Conservation (phyloP, 2,113 vertebrate genomes). For the Thalassoma bifasciatum region DNA sequence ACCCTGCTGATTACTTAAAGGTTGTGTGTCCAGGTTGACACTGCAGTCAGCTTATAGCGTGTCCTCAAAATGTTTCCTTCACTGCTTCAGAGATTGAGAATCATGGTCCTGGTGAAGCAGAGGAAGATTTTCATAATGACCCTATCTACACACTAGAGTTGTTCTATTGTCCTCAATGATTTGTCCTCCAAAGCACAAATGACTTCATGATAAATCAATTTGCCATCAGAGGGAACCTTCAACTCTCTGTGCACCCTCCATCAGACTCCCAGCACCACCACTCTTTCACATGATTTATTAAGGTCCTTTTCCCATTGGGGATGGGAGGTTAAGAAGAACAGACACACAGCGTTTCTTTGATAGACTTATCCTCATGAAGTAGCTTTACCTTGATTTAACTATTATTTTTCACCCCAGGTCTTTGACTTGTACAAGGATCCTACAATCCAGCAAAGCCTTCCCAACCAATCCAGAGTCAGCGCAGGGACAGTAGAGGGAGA, state of each 20-base stretch:
- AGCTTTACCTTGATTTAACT: constrained; percentile 49
- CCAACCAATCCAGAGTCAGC: constrained; percentile 32
- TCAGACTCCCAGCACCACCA: constrained; percentile 34
- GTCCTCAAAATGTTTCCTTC: not conserved
- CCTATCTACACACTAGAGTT: constrained; percentile 16
- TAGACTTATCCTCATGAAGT: constrained; percentile 46
- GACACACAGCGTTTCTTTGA: constrained; percentile 25
- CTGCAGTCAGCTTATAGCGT: not conserved
- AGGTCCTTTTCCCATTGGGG: constrained; percentile 18
- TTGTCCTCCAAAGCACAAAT: constrained; percentile 30
- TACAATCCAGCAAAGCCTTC: constrained; percentile 29
- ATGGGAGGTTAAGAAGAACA: constrained; percentile 46
- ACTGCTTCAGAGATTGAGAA: constrained; percentile 24
- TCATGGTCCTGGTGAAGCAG: not conserved
- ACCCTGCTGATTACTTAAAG: not conserved
- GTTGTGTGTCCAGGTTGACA: not conserved
- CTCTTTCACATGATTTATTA: constrained; percentile 49
- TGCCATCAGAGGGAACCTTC: constrained; percentile 57
- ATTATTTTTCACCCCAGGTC: not conserved
- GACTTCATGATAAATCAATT: constrained; percentile 55
- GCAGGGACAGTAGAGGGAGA: constrained; percentile 32
- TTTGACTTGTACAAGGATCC: constrained; percentile 7
- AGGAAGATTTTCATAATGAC: constrained; percentile 25
- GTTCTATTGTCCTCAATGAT: constrained; percentile 31
- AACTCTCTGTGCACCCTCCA: constrained; percentile 54